Percentiles rank a stretch among this genome's conserved stretches.
Conservation (phyloP, 2,888 invertebrate genomes). For the Chloromyia formosa region DNA sequence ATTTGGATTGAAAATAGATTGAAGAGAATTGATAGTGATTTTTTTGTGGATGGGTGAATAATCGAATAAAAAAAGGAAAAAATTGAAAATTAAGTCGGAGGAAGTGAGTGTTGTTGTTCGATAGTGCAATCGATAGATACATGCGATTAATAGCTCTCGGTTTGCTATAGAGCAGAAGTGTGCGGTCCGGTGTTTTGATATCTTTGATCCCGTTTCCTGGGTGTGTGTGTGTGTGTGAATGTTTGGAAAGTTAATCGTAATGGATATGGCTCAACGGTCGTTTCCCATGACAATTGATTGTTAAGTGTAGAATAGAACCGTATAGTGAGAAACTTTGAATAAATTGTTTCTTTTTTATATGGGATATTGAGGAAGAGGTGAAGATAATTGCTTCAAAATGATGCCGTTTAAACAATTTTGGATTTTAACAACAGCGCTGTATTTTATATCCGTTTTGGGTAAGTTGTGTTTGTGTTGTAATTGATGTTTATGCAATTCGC, state of each 20-base stretch:
- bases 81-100: no score
- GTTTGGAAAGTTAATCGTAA: neutral
- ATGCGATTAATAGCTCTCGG: no score
- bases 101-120: no score
- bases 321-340: conserved; percentile 2
- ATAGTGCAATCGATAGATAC: no score
- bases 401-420: conserved; percentile 11
- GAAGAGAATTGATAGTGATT: neutral
- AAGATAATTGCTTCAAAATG: neutral
- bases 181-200: no score
- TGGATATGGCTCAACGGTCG: neutral
- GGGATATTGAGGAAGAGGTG: conserved; percentile 13
- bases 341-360: neutral
- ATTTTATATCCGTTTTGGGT: neutral
- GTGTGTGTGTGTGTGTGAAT: neutral
- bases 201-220: neutral
- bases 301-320: neutral
- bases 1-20: conserved; percentile 6
- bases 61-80: neutral
- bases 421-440: conserved; percentile 1
- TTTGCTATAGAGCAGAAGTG: no score
- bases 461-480: neutral
- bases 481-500: no score
- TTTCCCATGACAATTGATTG: neutral
- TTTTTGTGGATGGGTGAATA: neutral